These are phyloP conservation scores for Unio delphinus DNA, from an alignment of 2,888 invertebrate genomes.

Conservation along the genomic window DNA sequence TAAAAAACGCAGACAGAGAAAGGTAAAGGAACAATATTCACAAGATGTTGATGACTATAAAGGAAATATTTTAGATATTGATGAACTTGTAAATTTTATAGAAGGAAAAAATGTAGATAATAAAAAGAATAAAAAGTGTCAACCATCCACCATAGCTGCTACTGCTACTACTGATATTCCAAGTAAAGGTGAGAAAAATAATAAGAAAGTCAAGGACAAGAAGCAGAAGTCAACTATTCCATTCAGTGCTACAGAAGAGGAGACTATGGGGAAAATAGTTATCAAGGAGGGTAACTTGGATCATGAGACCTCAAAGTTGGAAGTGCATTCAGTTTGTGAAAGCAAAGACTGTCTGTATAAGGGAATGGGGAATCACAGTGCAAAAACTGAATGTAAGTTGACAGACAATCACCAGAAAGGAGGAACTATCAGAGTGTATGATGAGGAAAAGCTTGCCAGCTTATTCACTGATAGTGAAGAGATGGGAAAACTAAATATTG, in stretches of 20 bases:
- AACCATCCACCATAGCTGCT: no score
- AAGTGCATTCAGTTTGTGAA: no score
- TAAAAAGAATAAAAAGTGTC: no score
- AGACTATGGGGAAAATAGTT: conserved; percentile 16
- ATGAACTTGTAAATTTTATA: conserved; percentile 53
- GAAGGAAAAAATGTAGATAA: conserved; percentile 44
- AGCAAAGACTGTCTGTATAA: conserved; percentile 13
- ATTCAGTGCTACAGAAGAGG: no score
- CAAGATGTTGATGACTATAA: conserved; percentile 51
- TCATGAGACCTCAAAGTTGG: no score
- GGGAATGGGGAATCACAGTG: conserved; percentile 49
- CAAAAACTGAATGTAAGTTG: conserved; percentile 27
- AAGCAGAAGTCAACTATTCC: no score
- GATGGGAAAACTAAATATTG: no score
- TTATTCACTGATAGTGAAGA: no score
- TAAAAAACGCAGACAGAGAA: conserved; percentile 31
- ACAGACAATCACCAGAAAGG: not conserved
- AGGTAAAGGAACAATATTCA: conserved; percentile 30
- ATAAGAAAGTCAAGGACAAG: no score
- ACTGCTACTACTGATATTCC: no score
- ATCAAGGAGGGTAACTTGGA: conserved; percentile 15
- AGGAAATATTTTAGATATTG: conserved; percentile 41
- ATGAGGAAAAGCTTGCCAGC: no score
- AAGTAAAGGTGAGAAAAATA: no score
- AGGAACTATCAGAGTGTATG: conserved; percentile 6